phyloP scores from a whole-genome alignment of 2,113 vertebrate species.

The Plectropomus leopardus region DNA sequence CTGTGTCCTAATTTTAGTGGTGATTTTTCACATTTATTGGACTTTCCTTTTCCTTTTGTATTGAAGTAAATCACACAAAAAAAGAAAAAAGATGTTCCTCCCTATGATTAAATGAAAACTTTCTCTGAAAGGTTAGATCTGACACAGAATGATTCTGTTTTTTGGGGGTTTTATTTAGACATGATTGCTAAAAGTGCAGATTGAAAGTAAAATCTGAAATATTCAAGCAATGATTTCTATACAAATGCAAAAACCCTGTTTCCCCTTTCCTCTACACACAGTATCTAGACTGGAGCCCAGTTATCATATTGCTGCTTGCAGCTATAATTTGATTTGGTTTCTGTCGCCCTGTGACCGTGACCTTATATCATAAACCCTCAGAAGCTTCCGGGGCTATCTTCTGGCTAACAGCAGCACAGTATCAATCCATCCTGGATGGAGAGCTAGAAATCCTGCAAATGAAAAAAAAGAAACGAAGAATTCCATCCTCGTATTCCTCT shows the following conservation, averaged over 20 bases:
- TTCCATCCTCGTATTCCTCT: neutral
- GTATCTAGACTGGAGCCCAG: neutral
- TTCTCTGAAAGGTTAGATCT: no score
- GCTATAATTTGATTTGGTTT: constrained; percentile 42
- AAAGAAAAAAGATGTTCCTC: no score
- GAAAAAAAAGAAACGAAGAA: constrained; percentile 3
- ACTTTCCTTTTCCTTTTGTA: neutral
- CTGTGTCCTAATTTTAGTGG: no score
- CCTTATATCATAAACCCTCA: constrained; percentile 55
- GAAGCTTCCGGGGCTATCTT: constrained; percentile 30
- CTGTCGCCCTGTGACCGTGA: constrained; percentile 14
- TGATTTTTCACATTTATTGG: no score
- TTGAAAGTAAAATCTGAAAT: no score
- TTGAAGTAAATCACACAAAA: no score
- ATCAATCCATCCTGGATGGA: neutral
- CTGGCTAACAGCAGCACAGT: neutral
- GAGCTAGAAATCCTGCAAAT: constrained; percentile 9
- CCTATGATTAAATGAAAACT: no score
- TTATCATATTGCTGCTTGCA: constrained; percentile 11
- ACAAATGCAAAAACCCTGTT: neutral
- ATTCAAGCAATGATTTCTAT: neutral
- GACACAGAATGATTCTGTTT: no score
- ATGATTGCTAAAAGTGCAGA: no score
- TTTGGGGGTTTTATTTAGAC: no score
- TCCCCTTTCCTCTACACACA: no score